These are phyloP conservation scores for Sepioteuthis lessoniana DNA, from an alignment of 2,888 invertebrate species.

Conservation along the genomic window DNA sequence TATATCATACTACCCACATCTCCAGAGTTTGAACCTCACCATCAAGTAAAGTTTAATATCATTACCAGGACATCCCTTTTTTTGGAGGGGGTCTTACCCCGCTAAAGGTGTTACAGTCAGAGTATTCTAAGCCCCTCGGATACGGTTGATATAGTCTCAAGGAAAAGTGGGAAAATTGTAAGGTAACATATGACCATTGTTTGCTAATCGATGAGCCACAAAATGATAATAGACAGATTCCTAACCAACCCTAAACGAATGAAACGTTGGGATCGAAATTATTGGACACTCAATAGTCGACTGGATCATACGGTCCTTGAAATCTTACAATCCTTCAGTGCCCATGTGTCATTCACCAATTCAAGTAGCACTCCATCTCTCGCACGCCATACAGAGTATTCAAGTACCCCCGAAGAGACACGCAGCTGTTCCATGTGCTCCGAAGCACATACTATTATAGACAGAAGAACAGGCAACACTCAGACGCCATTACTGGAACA, in stretches of 20 bases:
- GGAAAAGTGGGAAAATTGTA: too few relatives aligned
- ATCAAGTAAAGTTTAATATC: too few relatives aligned
- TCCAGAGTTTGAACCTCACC: too few relatives aligned
- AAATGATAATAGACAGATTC: background rate
- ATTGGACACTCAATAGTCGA: background rate
- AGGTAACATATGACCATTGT: too few relatives aligned
- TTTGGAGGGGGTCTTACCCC: too few relatives aligned
- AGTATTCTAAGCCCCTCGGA: too few relatives aligned
- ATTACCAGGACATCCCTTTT: too few relatives aligned
- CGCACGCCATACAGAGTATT: background rate
- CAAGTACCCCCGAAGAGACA: background rate
- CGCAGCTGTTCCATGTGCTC: background rate
- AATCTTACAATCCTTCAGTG: too few relatives aligned
- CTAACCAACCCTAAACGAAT: background rate
- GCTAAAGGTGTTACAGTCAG: too few relatives aligned
- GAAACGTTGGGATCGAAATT: background rate
- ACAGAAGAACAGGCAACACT: background rate
- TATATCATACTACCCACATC: too few relatives aligned
- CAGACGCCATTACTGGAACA: background rate
- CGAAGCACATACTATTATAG: background rate
- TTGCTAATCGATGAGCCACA: background rate
- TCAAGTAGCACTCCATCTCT: background rate
- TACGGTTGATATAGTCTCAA: too few relatives aligned
- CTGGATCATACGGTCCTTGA: background rate
- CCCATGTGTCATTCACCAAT: too few relatives aligned